Evolutionary conservation across 2,888 invertebrate genomes (phyloP).

Genomic region (Poecilobothrus nobilitatus): DNA sequence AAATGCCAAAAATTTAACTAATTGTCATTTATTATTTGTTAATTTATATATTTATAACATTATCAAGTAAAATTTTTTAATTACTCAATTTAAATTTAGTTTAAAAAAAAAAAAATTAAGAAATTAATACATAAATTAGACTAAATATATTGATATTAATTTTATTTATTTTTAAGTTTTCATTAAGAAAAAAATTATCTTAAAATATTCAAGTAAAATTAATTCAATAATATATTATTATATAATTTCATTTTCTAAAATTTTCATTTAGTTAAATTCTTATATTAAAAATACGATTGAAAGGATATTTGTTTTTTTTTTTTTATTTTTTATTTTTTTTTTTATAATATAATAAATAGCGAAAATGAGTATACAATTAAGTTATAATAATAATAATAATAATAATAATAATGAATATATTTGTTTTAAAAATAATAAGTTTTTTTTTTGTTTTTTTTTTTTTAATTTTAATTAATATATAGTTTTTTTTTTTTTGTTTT

Average conservation of each 20-base stretch:
- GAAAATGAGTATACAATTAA: constrained; percentile 5
- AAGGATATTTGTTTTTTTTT: background rate
- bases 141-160: too few relatives aligned
- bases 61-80: too few relatives aligned
- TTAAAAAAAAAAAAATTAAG: too few relatives aligned
- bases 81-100: too few relatives aligned
- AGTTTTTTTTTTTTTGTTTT: constrained; percentile 8
- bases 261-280: background rate
- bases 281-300: background rate
- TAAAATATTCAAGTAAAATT: background rate
- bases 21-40: too few relatives aligned
- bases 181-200: background rate
- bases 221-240: constrained; percentile 4
- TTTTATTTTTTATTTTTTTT: too few relatives aligned
- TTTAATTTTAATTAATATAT: background rate
- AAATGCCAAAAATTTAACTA: too few relatives aligned
- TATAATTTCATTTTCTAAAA: background rate
- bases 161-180: background rate
- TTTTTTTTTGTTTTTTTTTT: background rate
- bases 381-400: background rate
- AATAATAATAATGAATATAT: background rate
- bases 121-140: too few relatives aligned
- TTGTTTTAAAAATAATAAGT: constrained; percentile 6
- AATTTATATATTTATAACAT: too few relatives aligned
- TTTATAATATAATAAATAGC: background rate